Percentiles rank a stretch among this genome's conserved stretches.
These are phyloP conservation scores for Pseudomyrmex pallidus DNA, from an alignment of 1,140 invertebrate genomes.

Conservation along the genomic window DNA sequence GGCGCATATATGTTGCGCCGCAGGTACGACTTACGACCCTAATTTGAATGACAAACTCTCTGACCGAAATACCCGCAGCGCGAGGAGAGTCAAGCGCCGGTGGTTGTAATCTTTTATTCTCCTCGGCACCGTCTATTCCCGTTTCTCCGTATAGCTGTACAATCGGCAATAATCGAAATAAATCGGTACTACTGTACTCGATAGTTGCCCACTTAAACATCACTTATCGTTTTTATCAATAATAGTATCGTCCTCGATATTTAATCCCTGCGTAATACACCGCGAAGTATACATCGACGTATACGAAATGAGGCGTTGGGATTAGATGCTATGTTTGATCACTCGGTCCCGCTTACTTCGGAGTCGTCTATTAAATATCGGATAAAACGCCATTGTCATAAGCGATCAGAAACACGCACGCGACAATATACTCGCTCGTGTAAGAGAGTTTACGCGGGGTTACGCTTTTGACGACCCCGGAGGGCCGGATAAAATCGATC, in stretches of 20 bases:
- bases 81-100: neutral
- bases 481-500: slow-evolving; percentile 31
- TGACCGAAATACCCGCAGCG: neutral
- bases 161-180: neutral
- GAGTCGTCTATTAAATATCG: slow-evolving; percentile 61
- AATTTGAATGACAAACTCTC: slow-evolving; percentile 35
- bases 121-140: too few species aligned
- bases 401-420: slow-evolving; percentile 51
- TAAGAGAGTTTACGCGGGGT: neutral
- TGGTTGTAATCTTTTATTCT: neutral
- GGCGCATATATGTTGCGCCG: neutral
- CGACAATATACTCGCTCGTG: slow-evolving; percentile 39
- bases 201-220: too few species aligned
- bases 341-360: slow-evolving; percentile 67
- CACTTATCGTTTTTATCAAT: neutral
- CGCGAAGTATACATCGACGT: slow-evolving; percentile 32
- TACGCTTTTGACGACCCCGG: neutral
- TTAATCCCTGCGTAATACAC: slow-evolving; percentile 7
- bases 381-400: slow-evolving; percentile 50
- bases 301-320: slow-evolving; percentile 57
- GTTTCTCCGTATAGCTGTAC: too few species aligned
- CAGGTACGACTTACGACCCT: neutral
- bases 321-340: slow-evolving; percentile 59
- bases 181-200: neutral
- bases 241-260: slow-evolving; percentile 50